Conservation (phyloP, 92 coral and sea anemone species). For the Phenganax subtilis region DNA sequence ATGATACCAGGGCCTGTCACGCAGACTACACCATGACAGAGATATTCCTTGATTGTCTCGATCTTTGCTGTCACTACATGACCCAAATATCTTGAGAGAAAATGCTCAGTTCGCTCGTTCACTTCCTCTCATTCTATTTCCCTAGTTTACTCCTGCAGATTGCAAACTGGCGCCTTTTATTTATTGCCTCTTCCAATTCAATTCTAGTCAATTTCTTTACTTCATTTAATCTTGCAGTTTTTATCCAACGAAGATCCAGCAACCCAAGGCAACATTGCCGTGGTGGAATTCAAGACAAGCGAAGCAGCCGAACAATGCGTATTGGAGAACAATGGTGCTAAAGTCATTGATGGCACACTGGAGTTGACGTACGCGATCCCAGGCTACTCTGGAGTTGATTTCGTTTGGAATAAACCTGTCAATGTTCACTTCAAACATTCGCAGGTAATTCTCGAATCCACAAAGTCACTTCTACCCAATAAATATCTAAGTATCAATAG, state of each 20-base stretch:
- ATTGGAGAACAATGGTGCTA: conserved; percentile 18
- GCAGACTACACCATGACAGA: too few relatives aligned
- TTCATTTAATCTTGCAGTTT: conserved; percentile 9
- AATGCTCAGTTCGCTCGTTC: too few relatives aligned
- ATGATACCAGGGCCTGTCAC: too few relatives aligned
- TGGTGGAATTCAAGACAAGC: conserved; percentile 34
- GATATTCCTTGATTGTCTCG: neutral
- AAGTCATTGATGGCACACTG: conserved; percentile 22
- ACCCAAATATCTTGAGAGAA: too few relatives aligned
- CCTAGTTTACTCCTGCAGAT: neutral
- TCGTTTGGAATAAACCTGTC: conserved; percentile 38
- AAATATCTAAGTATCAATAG: too few relatives aligned
- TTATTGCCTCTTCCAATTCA: too few relatives aligned
- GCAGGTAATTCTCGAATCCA: neutral
- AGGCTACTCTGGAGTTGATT: conserved; percentile 39
- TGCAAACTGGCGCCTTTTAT: too few relatives aligned
- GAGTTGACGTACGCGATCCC: conserved; percentile 23
- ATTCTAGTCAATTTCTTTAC: too few relatives aligned
- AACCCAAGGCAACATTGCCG: conserved; percentile 10
- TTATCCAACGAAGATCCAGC: conserved; percentile 5
- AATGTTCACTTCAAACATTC: conserved; percentile 27
- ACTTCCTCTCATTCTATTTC: neutral
- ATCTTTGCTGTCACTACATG: neutral
- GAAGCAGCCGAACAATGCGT: conserved; percentile 38
- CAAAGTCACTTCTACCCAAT: too few relatives aligned